Evolutionary conservation across 2,888 invertebrate species (phyloP).

Genomic region (Loripinus fragilis): DNA sequence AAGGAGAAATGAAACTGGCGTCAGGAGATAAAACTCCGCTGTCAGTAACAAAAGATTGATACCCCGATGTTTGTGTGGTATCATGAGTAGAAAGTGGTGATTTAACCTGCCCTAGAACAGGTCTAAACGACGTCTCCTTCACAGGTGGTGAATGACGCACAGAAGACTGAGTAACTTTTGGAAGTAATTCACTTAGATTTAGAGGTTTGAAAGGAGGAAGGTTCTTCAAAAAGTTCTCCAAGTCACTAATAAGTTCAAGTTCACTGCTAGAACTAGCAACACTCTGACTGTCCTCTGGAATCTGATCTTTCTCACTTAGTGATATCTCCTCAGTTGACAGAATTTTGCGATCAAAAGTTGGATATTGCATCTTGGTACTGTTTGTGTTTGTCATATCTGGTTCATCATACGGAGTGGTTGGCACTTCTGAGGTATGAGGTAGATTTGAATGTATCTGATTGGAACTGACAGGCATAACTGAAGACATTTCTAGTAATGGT

Average conservation of each 20-base stretch:
- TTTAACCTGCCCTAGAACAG: conserved; percentile 35
- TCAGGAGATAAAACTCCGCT: conserved; percentile 56
- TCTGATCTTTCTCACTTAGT: conserved; percentile 15
- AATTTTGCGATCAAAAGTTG: background rate
- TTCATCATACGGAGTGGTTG: too few species aligned
- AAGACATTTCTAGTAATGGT: background rate
- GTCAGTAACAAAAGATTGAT: conserved; percentile 52
- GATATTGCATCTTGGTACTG: too few species aligned
- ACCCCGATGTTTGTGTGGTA: conserved; percentile 18
- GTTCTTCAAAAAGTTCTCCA: conserved; percentile 67
- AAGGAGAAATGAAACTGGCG: conserved; percentile 20
- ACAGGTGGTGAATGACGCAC: conserved; percentile 65
- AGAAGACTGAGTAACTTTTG: conserved; percentile 32
- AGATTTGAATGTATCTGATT: background rate
- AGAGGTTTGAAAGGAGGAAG: conserved; percentile 68
- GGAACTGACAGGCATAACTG: background rate
- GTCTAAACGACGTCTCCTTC: conserved; percentile 69
- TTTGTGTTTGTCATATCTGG: too few species aligned
- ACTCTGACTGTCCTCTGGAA: conserved; percentile 59
- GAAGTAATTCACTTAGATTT: conserved; percentile 63
- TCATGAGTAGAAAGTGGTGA: conserved; percentile 13
- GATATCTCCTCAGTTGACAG: background rate
- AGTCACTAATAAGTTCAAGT: conserved; percentile 62
- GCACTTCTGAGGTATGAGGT: background rate
- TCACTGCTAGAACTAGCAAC: conserved; percentile 65